phyloP scores from a whole-genome alignment of 2,888 invertebrate species.

The Himalopsyche japonica region DNA sequence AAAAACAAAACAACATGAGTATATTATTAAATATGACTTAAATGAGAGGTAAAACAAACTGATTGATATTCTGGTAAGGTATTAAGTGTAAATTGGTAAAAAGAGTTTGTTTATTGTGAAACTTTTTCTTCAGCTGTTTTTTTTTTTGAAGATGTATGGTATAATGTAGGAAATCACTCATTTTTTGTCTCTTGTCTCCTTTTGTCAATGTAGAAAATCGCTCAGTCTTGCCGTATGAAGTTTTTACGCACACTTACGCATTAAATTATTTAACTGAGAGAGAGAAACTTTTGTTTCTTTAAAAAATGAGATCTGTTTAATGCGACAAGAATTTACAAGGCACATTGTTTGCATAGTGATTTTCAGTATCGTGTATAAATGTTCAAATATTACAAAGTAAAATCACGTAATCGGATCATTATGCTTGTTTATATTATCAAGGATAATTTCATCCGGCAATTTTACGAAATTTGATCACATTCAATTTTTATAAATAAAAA shows the following conservation, averaged over 20 bases:
- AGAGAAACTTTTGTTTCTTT: slow-evolving; percentile 16
- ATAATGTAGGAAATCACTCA: too few species aligned
- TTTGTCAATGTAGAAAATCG: too few species aligned
- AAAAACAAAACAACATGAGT: not conserved
- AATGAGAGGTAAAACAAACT: slow-evolving; percentile 1
- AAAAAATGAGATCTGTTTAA: slow-evolving; percentile 9
- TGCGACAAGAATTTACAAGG: slow-evolving; percentile 5
- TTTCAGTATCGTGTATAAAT: slow-evolving; percentile 11
- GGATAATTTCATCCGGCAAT: not conserved
- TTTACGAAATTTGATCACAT: not conserved
- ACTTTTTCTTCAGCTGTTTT: not conserved
- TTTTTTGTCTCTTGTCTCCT: too few species aligned
- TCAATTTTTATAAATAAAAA: not conserved
- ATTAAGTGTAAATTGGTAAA: not conserved
- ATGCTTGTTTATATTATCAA: not conserved
- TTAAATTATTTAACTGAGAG: slow-evolving; percentile 2
- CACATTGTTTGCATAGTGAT: slow-evolving; percentile 13
- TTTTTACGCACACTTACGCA: slow-evolving; percentile 6
- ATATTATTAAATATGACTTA: slow-evolving; percentile 7
- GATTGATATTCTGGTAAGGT: slow-evolving; percentile 17
- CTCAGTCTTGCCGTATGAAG: not conserved
- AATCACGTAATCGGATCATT: not conserved
- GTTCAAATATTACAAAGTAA: not conserved
- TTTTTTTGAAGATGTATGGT: too few species aligned
- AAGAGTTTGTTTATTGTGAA: not conserved